Evolutionary conservation across 2,797 vertebrate species (phyloP), one percentile per base, ranked within the genome.

Genomic region (Pseudochirops corinnae): DNA sequence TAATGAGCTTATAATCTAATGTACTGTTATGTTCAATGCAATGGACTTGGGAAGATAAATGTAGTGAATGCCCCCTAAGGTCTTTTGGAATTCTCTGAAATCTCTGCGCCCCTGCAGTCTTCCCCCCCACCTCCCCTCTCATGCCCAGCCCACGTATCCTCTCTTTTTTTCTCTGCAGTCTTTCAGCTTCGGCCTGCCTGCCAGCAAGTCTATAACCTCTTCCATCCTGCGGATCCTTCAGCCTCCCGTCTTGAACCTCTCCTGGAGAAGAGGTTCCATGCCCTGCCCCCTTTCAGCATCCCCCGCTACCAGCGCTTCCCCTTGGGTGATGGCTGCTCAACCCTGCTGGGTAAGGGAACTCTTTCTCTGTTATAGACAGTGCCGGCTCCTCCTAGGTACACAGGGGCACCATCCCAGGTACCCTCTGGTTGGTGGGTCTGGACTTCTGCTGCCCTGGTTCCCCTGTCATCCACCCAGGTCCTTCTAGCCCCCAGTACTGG

Each of bases 161-260:
- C 33, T 50, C n/a, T 50, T 90, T 52, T 92, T 33, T 26, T 93
- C 7, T 91, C 57, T 90, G 0, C 97, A 99, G 99, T 99, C 95
- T 99, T 99, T 31, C 99, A 99, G 95, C 99, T 99, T 96, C 99
- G 99, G 57, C 99, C 99, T 0, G 99, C 99, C 94, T 99, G 99
- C 98, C 99, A 99, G 98, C 99, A 99, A 98, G 99, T 99, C 92
- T 99, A 99, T 97, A 99, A 99, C 98, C 99, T 99, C 96, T 99
- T 99, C 99, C 99, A 99, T 96, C 99, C 99, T 0, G 99, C 99
- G 28, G 99, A 99, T 98, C 99, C 99, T 0, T 99, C 99, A 0
- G 99, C 99, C 90, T 99, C 99, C 24, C 99, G 99, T 90, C 99
- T 99, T 0, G 99, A 99, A 97, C 99, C 99, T 11, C 99, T 99